A percentile compares a stretch with the other conserved stretches of the same genome.
Conservation (phyloP, 1,140 invertebrate genomes). For the Parapsyche elsis region DNA sequence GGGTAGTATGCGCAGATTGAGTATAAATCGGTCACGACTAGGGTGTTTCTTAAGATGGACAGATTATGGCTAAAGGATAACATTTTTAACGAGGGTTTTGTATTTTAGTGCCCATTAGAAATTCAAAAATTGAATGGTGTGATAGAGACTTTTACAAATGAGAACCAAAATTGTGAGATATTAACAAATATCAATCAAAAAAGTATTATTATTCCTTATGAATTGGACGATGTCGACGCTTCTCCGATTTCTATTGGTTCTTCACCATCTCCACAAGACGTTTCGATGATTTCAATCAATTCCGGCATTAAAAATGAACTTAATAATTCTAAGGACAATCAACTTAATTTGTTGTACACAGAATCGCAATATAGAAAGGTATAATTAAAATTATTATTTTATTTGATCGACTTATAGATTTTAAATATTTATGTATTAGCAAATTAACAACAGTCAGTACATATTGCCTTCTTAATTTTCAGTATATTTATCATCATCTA, state of each 20-base stretch:
- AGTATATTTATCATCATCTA: constrained; percentile 48
- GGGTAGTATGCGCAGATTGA: too few species aligned
- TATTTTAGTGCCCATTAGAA: constrained; percentile 24
- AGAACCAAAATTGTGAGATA: not conserved
- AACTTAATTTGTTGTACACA: not conserved
- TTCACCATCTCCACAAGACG: not conserved
- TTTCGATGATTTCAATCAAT: constrained; percentile 1
- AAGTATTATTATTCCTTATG: not conserved
- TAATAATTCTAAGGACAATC: not conserved
- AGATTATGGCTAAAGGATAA: too few species aligned
- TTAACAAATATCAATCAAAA: not conserved
- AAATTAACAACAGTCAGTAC: too few species aligned
- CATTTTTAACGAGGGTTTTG: too few species aligned
- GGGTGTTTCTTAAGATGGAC: too few species aligned
- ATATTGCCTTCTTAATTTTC: constrained; percentile 19
- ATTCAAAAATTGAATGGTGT: not conserved
- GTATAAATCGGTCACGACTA: too few species aligned
- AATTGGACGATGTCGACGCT: not conserved
- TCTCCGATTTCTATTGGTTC: constrained; percentile 1
- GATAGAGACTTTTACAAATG: not conserved
- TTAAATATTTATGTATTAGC: too few species aligned
- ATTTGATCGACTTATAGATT: too few species aligned
- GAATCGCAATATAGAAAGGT: constrained; percentile 40
- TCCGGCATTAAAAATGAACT: not conserved
- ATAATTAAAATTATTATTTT: not conserved